Evolutionary conservation across 1,140 invertebrate species (phyloP).

Genomic region (Heliconius nattereri): DNA sequence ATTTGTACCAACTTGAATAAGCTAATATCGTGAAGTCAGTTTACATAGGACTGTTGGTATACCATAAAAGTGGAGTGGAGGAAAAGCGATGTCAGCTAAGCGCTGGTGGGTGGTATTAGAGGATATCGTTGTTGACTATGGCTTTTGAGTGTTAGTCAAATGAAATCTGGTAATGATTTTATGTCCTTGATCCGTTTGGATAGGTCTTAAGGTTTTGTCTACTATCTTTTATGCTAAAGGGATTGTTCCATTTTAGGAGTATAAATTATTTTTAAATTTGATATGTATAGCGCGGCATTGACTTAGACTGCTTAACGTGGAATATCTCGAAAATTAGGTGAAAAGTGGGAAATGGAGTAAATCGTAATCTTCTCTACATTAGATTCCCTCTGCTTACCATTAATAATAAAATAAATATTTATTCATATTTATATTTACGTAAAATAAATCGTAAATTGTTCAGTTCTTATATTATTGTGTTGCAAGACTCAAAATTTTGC

Average conservation of each 20-base stretch:
- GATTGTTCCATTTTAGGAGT: neutral
- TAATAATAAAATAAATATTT: no score
- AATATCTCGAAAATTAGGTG: no score
- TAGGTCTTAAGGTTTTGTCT: neutral
- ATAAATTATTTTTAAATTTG: neutral
- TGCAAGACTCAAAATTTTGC: no score
- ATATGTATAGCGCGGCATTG: no score
- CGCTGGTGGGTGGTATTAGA: neutral
- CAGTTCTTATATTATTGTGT: no score
- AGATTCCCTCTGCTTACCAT: no score
- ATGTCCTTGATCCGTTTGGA: neutral
- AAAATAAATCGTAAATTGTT: no score
- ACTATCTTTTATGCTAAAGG: no score
- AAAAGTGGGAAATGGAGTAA: no score
- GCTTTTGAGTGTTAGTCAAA: neutral
- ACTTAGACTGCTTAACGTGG: no score
- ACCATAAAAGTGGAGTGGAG: conserved; percentile 11
- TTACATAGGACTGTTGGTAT: conserved; percentile 32
- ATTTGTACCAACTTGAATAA: conserved; percentile 33
- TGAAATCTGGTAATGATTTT: neutral
- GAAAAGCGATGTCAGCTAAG: conserved; percentile 5
- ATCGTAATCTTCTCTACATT: no score
- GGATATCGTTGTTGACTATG: neutral
- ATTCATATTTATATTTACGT: no score
- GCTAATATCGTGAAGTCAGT: conserved; percentile 34